Base-by-base conservation (phyloP, 2,888 invertebrate genomes). In the Leucania comma region DNA sequence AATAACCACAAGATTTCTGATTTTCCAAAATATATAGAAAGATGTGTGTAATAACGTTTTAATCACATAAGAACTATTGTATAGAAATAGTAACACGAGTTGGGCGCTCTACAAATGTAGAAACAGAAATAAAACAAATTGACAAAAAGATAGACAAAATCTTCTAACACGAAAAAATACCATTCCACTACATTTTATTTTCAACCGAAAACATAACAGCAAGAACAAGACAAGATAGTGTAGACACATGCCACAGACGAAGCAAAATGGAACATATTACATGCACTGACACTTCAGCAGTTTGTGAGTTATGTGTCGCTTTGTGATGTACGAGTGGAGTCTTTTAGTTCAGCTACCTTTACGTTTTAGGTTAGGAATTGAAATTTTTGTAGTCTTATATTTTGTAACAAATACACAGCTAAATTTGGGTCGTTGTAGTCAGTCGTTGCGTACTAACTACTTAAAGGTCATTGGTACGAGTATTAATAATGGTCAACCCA, bases 281-380 rank as follows among this genome's bases (percentile, higher is more conserved):
- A 75, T 72, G 65, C 69, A 68, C 24, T 64, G 80, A 63, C 78
- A 82, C 68, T 78, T 84, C 83, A 82, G 82, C 78, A 80, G 67
- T 68, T 69, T 66, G 62, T 82, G 78, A 84, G 75, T 84, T 75
- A 84, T 78, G 63, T 64, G 38, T 50, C 54, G 71, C 71, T 66
- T 65, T 76, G 65, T 61, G 62, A 54, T 51, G 35, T 70, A 66
- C 59, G 42, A 53, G 10, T 46, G 46, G 20, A 68, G 62, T 64
- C 54, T 75, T 75, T 68, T 68, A 42, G 22, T 71, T 59, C 48
- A 6, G 17, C 3, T 9, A 9, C 22, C 51, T 53, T 71, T 53
- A 24, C 48, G 76, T 56, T 59, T 42, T n/a, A 50, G 22, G 5
- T 35, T 14, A 6, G 2, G 14, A 32, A 59, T 59, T 50, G 29